A percentile compares a stretch with the other conserved stretches of the same genome.
These are phyloP conservation scores for Dasypogon diadema DNA, from an alignment of 2,888 invertebrate species.

Conservation along the genomic window DNA sequence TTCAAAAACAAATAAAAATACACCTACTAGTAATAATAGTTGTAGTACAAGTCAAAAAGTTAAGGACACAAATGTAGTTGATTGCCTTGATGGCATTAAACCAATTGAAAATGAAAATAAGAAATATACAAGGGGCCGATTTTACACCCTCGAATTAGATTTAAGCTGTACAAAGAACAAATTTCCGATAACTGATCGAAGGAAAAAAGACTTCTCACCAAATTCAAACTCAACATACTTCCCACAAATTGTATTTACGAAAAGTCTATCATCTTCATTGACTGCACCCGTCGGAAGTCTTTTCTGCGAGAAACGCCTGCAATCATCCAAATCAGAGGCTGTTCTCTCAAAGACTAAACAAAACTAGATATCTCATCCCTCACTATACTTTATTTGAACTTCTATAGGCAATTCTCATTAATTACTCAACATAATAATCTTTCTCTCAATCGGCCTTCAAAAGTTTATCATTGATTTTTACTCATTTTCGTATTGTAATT, in stretches of 20 bases:
- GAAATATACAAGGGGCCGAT: constrained; percentile 65
- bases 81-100: constrained; percentile 53
- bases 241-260: constrained; percentile 60
- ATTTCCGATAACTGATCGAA: constrained; percentile 71
- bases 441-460: constrained; percentile 37
- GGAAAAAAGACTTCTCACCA: constrained; percentile 57
- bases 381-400: constrained; percentile 18
- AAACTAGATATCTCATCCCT: constrained; percentile 42
- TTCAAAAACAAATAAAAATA: constrained; percentile 42
- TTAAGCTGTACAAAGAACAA: constrained; percentile 73
- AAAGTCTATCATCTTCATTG: constrained; percentile 65
- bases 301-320: constrained; percentile 67
- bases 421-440: neutral
- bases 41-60: constrained; percentile 45
- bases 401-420: constrained; percentile 3
- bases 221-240: constrained; percentile 47
- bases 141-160: constrained; percentile 69
- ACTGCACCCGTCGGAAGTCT: constrained; percentile 66
- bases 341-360: constrained; percentile 57
- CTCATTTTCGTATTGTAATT: constrained; percentile 29
- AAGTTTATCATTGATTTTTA: constrained; percentile 16
- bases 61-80: constrained; percentile 25
- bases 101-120: constrained; percentile 63
- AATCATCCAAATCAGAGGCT: constrained; percentile 67
- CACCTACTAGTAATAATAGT: constrained; percentile 42